A percentile compares a stretch with the other conserved stretches of the same genome.
Conservation (phyloP, 2,113 vertebrate genomes). For the Zosterops hypoxanthus region DNA sequence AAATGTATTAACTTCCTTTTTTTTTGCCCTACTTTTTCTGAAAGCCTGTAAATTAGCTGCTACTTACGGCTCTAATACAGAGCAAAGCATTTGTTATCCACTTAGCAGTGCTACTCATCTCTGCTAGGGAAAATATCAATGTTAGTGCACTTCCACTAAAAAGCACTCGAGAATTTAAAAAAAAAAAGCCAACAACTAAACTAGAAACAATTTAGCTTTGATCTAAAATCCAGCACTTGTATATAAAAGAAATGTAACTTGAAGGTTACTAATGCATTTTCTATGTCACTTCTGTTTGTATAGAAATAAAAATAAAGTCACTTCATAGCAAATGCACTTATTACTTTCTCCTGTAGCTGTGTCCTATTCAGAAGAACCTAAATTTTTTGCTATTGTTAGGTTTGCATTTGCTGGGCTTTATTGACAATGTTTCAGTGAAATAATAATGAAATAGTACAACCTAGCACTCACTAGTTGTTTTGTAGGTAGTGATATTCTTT, state of each 20-base stretch:
- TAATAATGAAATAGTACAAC: not conserved
- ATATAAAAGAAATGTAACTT: constrained; percentile 13
- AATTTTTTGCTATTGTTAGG: not conserved
- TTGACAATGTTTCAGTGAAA: not conserved
- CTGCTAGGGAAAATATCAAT: constrained; percentile 11
- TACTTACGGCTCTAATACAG: not conserved
- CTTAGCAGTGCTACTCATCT: constrained; percentile 15
- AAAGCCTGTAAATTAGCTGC: constrained; percentile 36
- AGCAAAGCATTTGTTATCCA: constrained; percentile 49
- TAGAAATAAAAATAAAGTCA: constrained; percentile 21
- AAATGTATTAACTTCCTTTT: not conserved
- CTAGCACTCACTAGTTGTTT: not conserved
- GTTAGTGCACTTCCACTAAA: constrained; percentile 19
- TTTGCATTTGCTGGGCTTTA: not conserved
- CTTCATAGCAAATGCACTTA: not conserved
- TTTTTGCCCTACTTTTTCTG: constrained; percentile 47
- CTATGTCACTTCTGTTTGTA: not conserved
- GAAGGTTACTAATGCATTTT: constrained; percentile 24
- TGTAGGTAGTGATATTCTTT: not conserved
- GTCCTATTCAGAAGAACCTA: not conserved
- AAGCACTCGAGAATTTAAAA: not conserved
- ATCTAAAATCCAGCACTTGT: constrained; percentile 30
- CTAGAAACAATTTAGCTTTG: constrained; percentile 3
- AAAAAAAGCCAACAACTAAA: not conserved
- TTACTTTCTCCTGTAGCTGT: not conserved